A percentile compares a stretch with the other conserved stretches of the same genome.
These are phyloP conservation scores for Acronicta alni DNA, from an alignment of 2,888 invertebrate genomes.

Conservation along the genomic window DNA sequence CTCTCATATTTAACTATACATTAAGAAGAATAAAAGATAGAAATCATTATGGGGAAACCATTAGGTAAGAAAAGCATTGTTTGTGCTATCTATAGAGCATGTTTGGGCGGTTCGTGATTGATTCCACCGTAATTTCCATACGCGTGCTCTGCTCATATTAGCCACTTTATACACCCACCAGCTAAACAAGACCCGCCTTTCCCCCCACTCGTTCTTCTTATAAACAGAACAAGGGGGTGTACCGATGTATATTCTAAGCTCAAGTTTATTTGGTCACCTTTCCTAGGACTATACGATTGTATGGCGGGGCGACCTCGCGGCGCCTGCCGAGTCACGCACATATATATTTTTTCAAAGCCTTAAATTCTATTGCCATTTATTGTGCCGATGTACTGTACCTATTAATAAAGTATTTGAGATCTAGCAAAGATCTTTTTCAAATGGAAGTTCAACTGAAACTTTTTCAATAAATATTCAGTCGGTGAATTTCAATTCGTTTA, in stretches of 20 bases:
- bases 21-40: slow-evolving; percentile 66
- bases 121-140: slow-evolving; percentile 88
- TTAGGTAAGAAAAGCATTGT: slow-evolving; percentile 78
- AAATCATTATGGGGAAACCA: slow-evolving; percentile 75
- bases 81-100: slow-evolving; percentile 80
- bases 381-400: slow-evolving; percentile 58
- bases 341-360: slow-evolving; percentile 83
- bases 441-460: slow-evolving; percentile 23
- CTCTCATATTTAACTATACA: slow-evolving; percentile 51
- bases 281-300: slow-evolving; percentile 84
- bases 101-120: slow-evolving; percentile 86
- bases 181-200: slow-evolving; percentile 56
- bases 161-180: slow-evolving; percentile 82
- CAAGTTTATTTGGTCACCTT: slow-evolving; percentile 70
- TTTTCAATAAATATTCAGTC: slow-evolving; percentile 1
- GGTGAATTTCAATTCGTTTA: too few relatives aligned
- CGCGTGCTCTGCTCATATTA: slow-evolving; percentile 87
- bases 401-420: slow-evolving; percentile 58
- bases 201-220: slow-evolving; percentile 42
- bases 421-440: slow-evolving; percentile 46
- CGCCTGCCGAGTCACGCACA: slow-evolving; percentile 88
- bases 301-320: slow-evolving; percentile 83
- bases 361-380: slow-evolving; percentile 74
- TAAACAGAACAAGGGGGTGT: slow-evolving; percentile 54
- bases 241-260: slow-evolving; percentile 65